A percentile compares a stretch with the other conserved stretches of the same genome.
phyloP scores from a whole-genome alignment of 2,797 vertebrate genomes.

The Semotilus atromaculatus region DNA sequence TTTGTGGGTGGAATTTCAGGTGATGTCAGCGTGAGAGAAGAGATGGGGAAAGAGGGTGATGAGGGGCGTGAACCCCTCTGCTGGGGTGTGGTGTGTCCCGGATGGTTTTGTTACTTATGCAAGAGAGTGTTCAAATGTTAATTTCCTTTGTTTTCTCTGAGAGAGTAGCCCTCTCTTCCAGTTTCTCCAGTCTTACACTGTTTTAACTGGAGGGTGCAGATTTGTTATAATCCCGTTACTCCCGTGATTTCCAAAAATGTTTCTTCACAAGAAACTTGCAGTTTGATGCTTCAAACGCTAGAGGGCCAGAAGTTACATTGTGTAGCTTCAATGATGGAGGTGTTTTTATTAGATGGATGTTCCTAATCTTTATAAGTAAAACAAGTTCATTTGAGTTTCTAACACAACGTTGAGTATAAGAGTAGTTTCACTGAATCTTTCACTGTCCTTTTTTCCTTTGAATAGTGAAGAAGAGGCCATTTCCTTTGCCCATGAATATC shows the following conservation, averaged over 20 bases:
- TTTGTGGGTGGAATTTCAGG: no score
- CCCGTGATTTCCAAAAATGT: not conserved
- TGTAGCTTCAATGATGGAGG: not conserved
- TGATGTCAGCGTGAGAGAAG: no score
- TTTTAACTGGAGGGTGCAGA: no score
- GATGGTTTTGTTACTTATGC: no score
- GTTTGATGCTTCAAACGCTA: not conserved
- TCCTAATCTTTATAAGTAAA: not conserved
- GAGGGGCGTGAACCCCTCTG: no score
- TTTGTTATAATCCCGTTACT: not conserved
- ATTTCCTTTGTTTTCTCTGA: no score
- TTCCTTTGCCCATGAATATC: slow-evolving; percentile 80
- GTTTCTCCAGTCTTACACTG: no score
- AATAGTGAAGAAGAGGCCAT: slow-evolving; percentile 83
- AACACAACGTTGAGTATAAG: not conserved
- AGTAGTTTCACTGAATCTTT: not conserved
- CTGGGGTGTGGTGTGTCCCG: no score
- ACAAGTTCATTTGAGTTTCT: not conserved
- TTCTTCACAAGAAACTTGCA: not conserved
- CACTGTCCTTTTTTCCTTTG: slow-evolving; percentile 14
- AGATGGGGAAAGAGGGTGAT: no score
- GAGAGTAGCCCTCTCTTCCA: no score
- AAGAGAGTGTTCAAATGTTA: no score
- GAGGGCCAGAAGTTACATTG: not conserved
- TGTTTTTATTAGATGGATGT: not conserved